Conservation (phyloP, 2,888 invertebrate species). For the Oscheius sp. region DNA sequence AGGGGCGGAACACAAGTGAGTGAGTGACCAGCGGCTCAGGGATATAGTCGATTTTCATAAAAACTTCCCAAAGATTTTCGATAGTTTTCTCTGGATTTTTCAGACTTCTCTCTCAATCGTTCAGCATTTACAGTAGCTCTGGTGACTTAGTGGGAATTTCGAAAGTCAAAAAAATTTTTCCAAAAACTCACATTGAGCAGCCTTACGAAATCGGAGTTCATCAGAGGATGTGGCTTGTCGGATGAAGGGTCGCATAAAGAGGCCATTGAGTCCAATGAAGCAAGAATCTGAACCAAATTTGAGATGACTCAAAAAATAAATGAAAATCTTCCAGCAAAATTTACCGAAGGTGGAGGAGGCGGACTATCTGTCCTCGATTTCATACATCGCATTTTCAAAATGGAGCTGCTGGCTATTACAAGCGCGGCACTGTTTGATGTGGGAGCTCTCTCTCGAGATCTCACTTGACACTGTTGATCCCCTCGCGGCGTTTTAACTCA, state of each 20-base stretch:
- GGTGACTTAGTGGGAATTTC: too few relatives aligned
- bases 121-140: too few relatives aligned
- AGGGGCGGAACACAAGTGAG: too few relatives aligned
- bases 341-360: constrained; percentile 19
- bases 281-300: constrained; percentile 45
- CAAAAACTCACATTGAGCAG: constrained; percentile 38
- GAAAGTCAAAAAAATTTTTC: too few relatives aligned
- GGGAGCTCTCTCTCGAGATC: constrained; percentile 24
- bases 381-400: constrained; percentile 7
- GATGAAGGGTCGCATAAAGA: constrained; percentile 2
- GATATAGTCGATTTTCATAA: too few relatives aligned
- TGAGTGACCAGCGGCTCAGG: too few relatives aligned
- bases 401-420: neutral
- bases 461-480: constrained; percentile 23
- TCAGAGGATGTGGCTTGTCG: neutral
- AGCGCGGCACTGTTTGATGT: constrained; percentile 38
- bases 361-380: neutral
- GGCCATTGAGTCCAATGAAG: constrained; percentile 56
- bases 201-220: constrained; percentile 31
- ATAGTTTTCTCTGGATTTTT: too few relatives aligned
- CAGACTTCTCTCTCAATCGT: too few relatives aligned
- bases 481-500: constrained; percentile 14
- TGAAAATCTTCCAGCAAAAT: neutral
- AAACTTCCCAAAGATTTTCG: too few relatives aligned
- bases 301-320: neutral